phyloP scores from a whole-genome alignment of 2,113 vertebrate species.

The Triplophysa tibetana region DNA sequence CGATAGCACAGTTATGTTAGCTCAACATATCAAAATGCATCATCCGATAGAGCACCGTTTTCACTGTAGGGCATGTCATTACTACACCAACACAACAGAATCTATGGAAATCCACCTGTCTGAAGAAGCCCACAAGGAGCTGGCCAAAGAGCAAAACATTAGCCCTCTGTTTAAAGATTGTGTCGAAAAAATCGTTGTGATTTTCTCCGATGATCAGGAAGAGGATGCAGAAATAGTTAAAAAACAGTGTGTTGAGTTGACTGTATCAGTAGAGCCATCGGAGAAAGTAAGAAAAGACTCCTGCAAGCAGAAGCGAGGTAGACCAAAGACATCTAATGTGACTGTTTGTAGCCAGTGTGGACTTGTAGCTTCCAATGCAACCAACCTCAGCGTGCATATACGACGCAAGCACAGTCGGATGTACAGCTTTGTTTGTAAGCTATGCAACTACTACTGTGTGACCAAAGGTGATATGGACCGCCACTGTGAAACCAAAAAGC shows the following conservation, averaged over 20 bases:
- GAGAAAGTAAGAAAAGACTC: conserved; percentile 55
- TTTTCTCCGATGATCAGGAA: conserved; percentile 60
- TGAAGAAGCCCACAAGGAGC: conserved; percentile 84
- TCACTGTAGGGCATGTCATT: conserved; percentile 87
- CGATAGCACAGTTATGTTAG: conserved; percentile 80
- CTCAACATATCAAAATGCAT: conserved; percentile 82
- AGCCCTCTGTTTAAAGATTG: conserved; percentile 80
- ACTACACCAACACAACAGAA: conserved; percentile 84
- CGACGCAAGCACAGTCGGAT: conserved; percentile 94
- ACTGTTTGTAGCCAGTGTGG: conserved; percentile 90
- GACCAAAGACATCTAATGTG: conserved; percentile 79
- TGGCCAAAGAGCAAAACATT: conserved; percentile 77
- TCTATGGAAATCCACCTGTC: conserved; percentile 89
- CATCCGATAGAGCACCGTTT: conserved; percentile 84
- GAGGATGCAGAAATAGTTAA: conserved; percentile 32
- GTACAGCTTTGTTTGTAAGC: conserved; percentile 91
- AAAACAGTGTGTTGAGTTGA: conserved; percentile 27
- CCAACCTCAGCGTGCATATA: conserved; percentile 93
- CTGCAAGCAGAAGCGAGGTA: conserved; percentile 78
- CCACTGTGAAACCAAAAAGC: conserved; percentile 95
- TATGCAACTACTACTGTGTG: conserved; percentile 95
- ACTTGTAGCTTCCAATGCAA: conserved; percentile 90
- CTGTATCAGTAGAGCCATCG: not conserved
- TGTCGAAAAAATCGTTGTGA: conserved; percentile 84
- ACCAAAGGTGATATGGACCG: conserved; percentile 99